A percentile compares a stretch with the other conserved stretches of the same genome.
These are phyloP conservation scores for Benthosema pterotum DNA, from an alignment of 2,797 vertebrate species.

Conservation along the genomic window DNA sequence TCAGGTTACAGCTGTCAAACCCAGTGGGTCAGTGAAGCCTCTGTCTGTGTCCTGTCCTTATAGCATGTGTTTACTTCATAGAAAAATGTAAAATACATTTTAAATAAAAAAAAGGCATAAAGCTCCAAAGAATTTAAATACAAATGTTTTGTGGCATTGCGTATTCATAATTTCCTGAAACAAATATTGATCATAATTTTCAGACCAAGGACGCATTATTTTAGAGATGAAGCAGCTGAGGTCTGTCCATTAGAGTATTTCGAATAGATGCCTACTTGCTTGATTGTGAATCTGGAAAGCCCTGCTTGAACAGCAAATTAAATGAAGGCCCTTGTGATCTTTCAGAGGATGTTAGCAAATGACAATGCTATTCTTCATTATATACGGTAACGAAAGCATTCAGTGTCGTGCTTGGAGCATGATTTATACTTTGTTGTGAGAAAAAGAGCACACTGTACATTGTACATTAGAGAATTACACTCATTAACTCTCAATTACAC, in stretches of 20 bases:
- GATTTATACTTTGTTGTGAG: not conserved
- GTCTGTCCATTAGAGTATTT: no score
- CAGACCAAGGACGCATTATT: not conserved
- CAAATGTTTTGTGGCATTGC: slow-evolving; percentile 9
- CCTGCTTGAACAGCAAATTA: not conserved
- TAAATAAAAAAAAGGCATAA: no score
- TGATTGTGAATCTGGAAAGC: not conserved
- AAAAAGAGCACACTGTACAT: no score
- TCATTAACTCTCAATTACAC: slow-evolving; percentile 6
- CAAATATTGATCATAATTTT: not conserved
- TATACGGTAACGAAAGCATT: slow-evolving; percentile 10
- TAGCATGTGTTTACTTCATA: not conserved
- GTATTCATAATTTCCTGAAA: not conserved
- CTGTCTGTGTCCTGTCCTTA: not conserved
- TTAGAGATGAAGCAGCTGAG: not conserved
- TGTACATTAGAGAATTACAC: slow-evolving; percentile 8
- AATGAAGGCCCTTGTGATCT: not conserved
- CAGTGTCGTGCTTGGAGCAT: not conserved
- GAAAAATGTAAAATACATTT: not conserved
- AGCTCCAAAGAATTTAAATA: not conserved
- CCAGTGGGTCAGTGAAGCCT: not conserved
- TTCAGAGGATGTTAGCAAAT: not conserved
- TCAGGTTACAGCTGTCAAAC: slow-evolving; percentile 29
- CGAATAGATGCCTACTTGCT: no score
- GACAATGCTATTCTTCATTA: slow-evolving; percentile 16